Evolutionary conservation across 2,888 invertebrate genomes (phyloP), one percentile per base, ranked within the genome.

Genomic region (Netelia melanura): DNA sequence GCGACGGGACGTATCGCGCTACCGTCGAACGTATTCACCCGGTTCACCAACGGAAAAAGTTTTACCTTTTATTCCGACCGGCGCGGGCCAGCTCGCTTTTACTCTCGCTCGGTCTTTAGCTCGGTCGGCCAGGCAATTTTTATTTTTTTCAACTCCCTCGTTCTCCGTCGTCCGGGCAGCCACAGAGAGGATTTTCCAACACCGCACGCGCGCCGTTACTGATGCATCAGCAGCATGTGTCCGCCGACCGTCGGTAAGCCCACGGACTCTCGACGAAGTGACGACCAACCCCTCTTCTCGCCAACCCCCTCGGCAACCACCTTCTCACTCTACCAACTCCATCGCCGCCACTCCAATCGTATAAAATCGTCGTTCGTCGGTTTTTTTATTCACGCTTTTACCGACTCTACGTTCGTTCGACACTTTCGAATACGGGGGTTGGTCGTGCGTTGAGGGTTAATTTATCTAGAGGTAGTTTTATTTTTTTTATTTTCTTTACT

Each of bases 181-280:
- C 77, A 68, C 77, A 77, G 74, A 78, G 77, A 78, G 70, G 78
- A 81, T 84, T 84, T 67, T 81, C 70, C 74, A 52, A 67, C 80
- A 74, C 61, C 67, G 62, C 61, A 56, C 71, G 64, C 23, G 81
- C 44, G 56, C 56, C 58, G 56, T 64, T 67, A 64, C 85, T 82
- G 70, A 79, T 64, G 77, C 70, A 72, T 75, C 84, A 54, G 78
- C 75, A 43, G 78, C 64, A 74, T 78, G 72, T 79, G 81, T 75
- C 79, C 79, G 79, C 79, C 82, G 85, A 85, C 85, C 65, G 85
- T 85, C 86, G 81, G 76, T 72, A 81, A 85, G 84, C 71, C 78
- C 67, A 52, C 70, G 23, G 84, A 71, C 61, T 77, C 30, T 56
- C 70, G 74, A 61, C 70, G 54, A 6, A 67, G 30, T 67, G n/a